Percentiles rank a stretch among this genome's conserved stretches.
Conservation (phyloP, 1,140 invertebrate species). For the Apocrypta bakeri region DNA sequence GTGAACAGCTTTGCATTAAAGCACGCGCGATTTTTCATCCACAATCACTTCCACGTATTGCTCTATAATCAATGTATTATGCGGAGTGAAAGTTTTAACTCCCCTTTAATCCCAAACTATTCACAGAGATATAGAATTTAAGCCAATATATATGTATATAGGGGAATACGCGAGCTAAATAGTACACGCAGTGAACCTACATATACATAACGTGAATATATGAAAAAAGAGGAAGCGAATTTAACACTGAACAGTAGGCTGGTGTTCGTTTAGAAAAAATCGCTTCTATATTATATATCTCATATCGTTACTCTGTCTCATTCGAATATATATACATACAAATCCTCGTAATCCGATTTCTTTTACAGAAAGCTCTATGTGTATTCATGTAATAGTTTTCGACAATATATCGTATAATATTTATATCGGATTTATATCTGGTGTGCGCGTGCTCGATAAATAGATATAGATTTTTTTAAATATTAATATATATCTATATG, state of each 20-base stretch:
- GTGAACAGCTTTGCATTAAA: constrained; percentile 19
- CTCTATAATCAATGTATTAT: too few relatives aligned
- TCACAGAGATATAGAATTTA: neutral
- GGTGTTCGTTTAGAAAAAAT: constrained; percentile 48
- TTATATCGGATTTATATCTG: too few relatives aligned
- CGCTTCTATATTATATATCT: too few relatives aligned
- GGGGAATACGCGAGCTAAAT: constrained; percentile 50
- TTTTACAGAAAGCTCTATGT: too few relatives aligned
- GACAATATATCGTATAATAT: too few relatives aligned
- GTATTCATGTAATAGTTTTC: too few relatives aligned
- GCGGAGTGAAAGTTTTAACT: constrained; percentile 1
- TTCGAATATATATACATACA: too few relatives aligned
- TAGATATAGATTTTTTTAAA: neutral
- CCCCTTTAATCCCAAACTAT: constrained; percentile 20
- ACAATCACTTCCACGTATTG: too few relatives aligned
- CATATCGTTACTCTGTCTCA: too few relatives aligned
- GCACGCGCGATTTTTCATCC: too few relatives aligned
- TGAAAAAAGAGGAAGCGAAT: constrained; percentile 62
- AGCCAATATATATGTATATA: constrained; percentile 50
- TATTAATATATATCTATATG: constrained; percentile 1
- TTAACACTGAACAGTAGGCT: constrained; percentile 61
- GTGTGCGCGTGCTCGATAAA: neutral
- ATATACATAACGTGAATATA: constrained; percentile 47
- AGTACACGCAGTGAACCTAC: constrained; percentile 47
- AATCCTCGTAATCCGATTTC: too few relatives aligned